These are phyloP conservation scores for Saccostrea cuccullata DNA, from an alignment of 1,140 invertebrate genomes.

Conservation along the genomic window DNA sequence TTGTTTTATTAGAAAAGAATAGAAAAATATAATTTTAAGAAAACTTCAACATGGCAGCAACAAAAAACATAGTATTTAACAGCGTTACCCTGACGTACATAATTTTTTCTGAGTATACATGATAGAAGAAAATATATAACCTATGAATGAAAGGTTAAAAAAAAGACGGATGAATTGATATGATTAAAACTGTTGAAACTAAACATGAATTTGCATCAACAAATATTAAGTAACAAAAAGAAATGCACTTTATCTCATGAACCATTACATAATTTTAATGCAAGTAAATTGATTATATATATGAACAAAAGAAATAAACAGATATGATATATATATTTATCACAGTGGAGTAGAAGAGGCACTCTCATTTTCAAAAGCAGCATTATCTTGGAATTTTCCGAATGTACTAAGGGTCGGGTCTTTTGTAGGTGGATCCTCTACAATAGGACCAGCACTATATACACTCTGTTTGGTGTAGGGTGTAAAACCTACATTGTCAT, in stretches of 20 bases:
- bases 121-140: too few relatives aligned
- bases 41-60: background rate
- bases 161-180: background rate
- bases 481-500: slow-evolving; percentile 4
- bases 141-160: background rate
- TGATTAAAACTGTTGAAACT: background rate
- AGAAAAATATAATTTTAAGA: slow-evolving; percentile 8
- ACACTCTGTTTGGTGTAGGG: background rate
- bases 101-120: too few relatives aligned
- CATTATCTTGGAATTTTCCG: background rate
- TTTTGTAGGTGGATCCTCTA: background rate
- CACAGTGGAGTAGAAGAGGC: slow-evolving; percentile 7
- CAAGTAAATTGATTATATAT: background rate
- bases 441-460: slow-evolving; percentile 12
- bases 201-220: background rate
- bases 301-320: background rate
- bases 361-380: background rate
- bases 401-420: background rate
- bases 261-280: background rate
- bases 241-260: background rate
- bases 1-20: slow-evolving; percentile 18
- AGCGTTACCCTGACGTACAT: too few relatives aligned
- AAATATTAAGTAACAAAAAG: background rate
- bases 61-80: background rate
- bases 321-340: background rate